Evolutionary conservation across 2,113 vertebrate species (phyloP).

Genomic region (Equus przewalskii): DNA sequence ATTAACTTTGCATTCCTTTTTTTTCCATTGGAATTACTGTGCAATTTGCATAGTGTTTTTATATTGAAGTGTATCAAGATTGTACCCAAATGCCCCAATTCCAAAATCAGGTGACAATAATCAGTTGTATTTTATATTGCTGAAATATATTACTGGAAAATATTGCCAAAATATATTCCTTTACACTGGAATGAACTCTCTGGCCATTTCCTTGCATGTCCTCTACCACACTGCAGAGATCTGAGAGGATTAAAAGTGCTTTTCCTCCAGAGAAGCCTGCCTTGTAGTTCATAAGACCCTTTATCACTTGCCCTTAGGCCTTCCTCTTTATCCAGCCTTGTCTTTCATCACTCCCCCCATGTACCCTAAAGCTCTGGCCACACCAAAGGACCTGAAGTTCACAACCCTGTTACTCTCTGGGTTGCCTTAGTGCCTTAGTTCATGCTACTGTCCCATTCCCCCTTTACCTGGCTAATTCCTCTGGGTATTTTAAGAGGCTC

Average conservation of each 20-base stretch:
- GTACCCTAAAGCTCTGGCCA: background rate
- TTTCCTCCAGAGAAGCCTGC: background rate
- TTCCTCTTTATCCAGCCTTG: background rate
- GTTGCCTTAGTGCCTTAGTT: background rate
- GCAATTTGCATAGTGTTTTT: conserved; percentile 44
- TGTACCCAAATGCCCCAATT: conserved; percentile 50
- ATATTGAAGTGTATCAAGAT: conserved; percentile 27
- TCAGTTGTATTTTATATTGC: conserved; percentile 41
- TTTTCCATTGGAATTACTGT: conserved; percentile 28
- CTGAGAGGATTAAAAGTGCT: background rate
- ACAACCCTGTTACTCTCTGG: background rate
- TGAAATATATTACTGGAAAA: conserved; percentile 40
- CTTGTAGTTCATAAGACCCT: background rate
- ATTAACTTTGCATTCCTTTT: conserved; percentile 58
- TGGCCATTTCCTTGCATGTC: background rate
- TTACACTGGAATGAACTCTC: background rate
- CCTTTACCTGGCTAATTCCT: background rate
- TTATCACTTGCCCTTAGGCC: background rate
- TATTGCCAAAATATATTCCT: conserved; percentile 56
- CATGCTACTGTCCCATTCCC: background rate
- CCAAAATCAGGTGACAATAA: conserved; percentile 52
- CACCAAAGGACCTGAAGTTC: background rate
- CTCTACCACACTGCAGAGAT: background rate
- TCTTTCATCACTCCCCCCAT: background rate
- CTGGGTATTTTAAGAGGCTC: background rate